phyloP scores from a whole-genome alignment of 2,888 invertebrate genomes.

The Bellardia bayeri region DNA sequence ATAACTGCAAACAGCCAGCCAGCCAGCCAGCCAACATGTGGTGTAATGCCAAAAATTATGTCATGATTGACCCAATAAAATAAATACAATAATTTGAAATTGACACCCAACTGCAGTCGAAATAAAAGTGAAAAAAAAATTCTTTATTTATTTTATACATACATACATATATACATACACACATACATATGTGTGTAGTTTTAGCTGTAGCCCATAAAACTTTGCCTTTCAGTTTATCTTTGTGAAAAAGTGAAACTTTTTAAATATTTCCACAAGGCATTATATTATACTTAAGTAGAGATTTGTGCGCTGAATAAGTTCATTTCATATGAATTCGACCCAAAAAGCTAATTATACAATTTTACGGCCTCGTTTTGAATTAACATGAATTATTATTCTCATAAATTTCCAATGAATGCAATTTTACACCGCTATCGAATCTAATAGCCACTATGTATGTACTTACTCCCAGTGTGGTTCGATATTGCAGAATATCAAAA shows the following conservation, averaged over 20 bases:
- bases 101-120: conserved; percentile 56
- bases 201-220: conserved; percentile 15
- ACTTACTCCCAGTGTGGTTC: too few relatives aligned
- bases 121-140: conserved; percentile 68
- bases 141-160: conserved; percentile 31
- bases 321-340: too few relatives aligned
- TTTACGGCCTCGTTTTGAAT: too few relatives aligned
- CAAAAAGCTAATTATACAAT: too few relatives aligned
- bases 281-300: too few relatives aligned
- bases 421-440: too few relatives aligned
- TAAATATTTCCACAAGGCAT: not conserved
- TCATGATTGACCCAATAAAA: conserved; percentile 76
- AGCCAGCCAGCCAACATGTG: conserved; percentile 42
- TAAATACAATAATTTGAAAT: conserved; percentile 55
- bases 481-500: too few relatives aligned
- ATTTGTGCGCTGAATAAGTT: too few relatives aligned
- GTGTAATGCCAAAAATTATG: conserved; percentile 75
- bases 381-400: too few relatives aligned
- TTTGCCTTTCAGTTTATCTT: conserved; percentile 44
- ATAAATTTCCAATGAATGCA: too few relatives aligned
- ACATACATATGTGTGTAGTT: not conserved
- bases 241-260: conserved; percentile 61
- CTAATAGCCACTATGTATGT: too few relatives aligned
- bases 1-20: not conserved
- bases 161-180: too few relatives aligned